These are phyloP conservation scores for Balaeniceps rex DNA, from an alignment of 2,113 vertebrate species.

Conservation along the genomic window DNA sequence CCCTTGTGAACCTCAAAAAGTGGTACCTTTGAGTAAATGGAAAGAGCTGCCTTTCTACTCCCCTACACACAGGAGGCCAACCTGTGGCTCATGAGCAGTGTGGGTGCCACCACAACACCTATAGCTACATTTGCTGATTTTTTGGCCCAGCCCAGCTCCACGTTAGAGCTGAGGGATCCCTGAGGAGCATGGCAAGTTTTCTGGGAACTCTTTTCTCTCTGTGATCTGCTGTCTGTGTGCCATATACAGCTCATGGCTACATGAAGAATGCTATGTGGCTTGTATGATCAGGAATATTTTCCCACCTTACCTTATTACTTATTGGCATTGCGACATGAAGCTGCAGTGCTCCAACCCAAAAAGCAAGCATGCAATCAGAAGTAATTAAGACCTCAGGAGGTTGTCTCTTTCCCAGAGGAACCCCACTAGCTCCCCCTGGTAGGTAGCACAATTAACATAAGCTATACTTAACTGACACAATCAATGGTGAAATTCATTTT, in stretches of 20 bases:
- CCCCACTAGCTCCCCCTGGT: neutral
- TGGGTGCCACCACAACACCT: neutral
- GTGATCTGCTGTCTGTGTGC: neutral
- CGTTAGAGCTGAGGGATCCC: neutral
- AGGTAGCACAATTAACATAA: neutral
- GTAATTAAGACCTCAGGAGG: neutral
- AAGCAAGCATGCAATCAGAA: neutral
- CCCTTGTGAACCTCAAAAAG: neutral
- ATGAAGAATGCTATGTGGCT: neutral
- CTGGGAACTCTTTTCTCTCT: neutral
- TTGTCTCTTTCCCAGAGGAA: neutral
- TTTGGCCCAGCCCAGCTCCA: neutral
- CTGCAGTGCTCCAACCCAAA: neutral
- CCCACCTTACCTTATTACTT: neutral
- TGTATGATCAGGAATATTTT: neutral
- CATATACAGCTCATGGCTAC: accelerated
- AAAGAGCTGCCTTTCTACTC: neutral
- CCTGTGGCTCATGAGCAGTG: neutral
- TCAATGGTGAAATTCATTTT: neutral
- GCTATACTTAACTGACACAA: neutral
- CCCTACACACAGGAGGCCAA: too few relatives aligned
- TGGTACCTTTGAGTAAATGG: neutral
- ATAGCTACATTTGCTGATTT: neutral
- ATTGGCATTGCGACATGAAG: accelerated
- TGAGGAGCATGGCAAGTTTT: neutral